Evolutionary conservation across 2,888 invertebrate genomes (phyloP).

Genomic region (Microctonus hyperodae): DNA sequence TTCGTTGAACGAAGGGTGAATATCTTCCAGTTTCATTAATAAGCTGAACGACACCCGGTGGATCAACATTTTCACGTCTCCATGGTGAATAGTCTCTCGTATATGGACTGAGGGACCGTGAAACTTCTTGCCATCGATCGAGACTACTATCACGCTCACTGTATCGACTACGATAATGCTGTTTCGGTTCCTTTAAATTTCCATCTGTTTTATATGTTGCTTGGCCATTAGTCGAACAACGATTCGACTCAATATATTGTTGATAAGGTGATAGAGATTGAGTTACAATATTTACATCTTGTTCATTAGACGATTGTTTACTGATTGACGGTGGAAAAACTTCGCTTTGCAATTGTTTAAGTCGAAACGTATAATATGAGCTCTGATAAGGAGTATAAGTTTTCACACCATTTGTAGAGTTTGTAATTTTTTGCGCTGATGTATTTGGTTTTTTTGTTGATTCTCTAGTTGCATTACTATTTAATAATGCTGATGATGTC

Average conservation of each 20-base stretch:
- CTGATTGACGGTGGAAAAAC: constrained; percentile 53
- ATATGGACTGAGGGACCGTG: constrained; percentile 58
- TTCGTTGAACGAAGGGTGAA: constrained; percentile 55
- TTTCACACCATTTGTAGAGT: constrained; percentile 50
- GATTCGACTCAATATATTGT: constrained; percentile 39
- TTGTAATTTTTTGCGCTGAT: constrained; percentile 51
- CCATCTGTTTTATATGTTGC: constrained; percentile 21
- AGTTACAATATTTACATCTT: constrained; percentile 43
- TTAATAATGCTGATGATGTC: constrained; percentile 48
- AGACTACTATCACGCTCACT: constrained; percentile 50
- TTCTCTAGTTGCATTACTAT: constrained; percentile 52
- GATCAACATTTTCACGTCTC: constrained; percentile 61
- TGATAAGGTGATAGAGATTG: constrained; percentile 55
- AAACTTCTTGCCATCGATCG: constrained; percentile 53
- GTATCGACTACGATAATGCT: constrained; percentile 47
- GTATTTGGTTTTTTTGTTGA: constrained; percentile 45
- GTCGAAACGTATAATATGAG: constrained; percentile 57
- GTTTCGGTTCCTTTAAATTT: constrained; percentile 44
- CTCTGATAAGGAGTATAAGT: constrained; percentile 56
- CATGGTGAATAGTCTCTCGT: constrained; percentile 61
- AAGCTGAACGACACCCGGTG: constrained; percentile 58
- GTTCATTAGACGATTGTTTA: constrained; percentile 43
- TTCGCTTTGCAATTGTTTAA: constrained; percentile 50
- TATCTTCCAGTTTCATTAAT: constrained; percentile 51
- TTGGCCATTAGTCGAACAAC: constrained; percentile 44